phyloP scores from a whole-genome alignment of 2,797 vertebrate species.

The Mionectes olivaceus region DNA sequence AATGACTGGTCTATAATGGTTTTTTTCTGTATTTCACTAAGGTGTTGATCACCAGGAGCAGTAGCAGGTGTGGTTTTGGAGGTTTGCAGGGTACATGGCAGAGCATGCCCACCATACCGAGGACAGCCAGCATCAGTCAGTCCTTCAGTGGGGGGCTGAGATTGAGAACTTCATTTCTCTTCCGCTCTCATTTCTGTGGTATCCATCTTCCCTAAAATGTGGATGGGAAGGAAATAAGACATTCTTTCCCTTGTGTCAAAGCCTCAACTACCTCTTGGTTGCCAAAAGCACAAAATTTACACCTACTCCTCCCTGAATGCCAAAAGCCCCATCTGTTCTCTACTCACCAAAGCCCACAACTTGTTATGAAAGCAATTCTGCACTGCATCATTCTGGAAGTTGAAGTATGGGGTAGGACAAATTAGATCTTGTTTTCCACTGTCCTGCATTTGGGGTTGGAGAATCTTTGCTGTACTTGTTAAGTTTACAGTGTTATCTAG shows the following conservation, averaged over 20 bases:
- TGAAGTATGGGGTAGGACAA: slow-evolving; percentile 9
- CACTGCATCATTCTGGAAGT: slow-evolving; percentile 28
- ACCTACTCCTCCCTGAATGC: slow-evolving; percentile 62
- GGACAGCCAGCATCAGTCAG: not conserved
- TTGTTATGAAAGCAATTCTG: slow-evolving; percentile 56
- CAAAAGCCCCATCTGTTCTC: slow-evolving; percentile 67
- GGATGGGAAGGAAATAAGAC: slow-evolving; percentile 18
- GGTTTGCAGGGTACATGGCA: not conserved
- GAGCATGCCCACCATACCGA: not conserved
- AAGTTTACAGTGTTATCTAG: not conserved
- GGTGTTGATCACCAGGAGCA: not conserved
- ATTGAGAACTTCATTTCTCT: not conserved
- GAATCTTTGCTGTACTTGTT: not conserved
- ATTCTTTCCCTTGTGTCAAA: slow-evolving; percentile 55
- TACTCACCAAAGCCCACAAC: slow-evolving; percentile 52
- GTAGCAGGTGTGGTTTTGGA: not conserved
- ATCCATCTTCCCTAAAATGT: slow-evolving; percentile 7
- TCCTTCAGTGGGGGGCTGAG: not conserved
- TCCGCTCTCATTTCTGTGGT: not conserved
- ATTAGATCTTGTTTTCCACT: slow-evolving; percentile 1
- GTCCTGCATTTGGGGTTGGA: slow-evolving; percentile 7
- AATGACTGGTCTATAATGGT: not conserved
- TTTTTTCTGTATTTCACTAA: not conserved
- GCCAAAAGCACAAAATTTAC: slow-evolving; percentile 67
- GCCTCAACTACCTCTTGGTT: slow-evolving; percentile 54